These are phyloP conservation scores for Ommatoiulus sabulosus DNA, from an alignment of 2,888 invertebrate genomes.

Conservation along the genomic window DNA sequence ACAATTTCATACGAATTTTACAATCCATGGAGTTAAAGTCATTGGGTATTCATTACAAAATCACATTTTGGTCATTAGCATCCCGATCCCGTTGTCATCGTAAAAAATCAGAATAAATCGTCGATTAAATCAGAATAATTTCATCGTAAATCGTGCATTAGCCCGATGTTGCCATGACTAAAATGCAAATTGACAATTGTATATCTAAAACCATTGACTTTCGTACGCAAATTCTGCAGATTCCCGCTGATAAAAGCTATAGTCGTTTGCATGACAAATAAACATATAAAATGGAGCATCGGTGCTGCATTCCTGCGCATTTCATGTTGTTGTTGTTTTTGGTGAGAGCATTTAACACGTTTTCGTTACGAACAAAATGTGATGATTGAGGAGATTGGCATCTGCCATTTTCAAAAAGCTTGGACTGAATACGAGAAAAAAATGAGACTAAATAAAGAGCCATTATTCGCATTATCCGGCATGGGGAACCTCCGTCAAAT, in stretches of 20 bases:
- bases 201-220: not conserved
- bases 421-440: not conserved
- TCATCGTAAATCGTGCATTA: not conserved
- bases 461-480: not conserved
- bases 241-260: not conserved
- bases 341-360: constrained; percentile 15
- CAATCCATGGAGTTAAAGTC: too few species aligned
- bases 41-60: too few species aligned
- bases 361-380: not conserved
- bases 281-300: not conserved
- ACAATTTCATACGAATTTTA: too few species aligned
- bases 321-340: not conserved
- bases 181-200: not conserved
- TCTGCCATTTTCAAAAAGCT: not conserved
- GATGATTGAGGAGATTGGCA: constrained; percentile 21
- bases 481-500: not conserved
- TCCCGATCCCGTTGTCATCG: not conserved
- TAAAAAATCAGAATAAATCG: not conserved
- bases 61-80: too few species aligned
- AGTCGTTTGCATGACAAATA: not conserved
- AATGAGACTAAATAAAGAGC: not conserved
- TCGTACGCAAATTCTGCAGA: not conserved
- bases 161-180: not conserved
- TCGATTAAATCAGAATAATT: not conserved
- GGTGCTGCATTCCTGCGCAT: not conserved